phyloP scores from a whole-genome alignment of 2,797 vertebrate species.

The Potorous gilbertii region DNA sequence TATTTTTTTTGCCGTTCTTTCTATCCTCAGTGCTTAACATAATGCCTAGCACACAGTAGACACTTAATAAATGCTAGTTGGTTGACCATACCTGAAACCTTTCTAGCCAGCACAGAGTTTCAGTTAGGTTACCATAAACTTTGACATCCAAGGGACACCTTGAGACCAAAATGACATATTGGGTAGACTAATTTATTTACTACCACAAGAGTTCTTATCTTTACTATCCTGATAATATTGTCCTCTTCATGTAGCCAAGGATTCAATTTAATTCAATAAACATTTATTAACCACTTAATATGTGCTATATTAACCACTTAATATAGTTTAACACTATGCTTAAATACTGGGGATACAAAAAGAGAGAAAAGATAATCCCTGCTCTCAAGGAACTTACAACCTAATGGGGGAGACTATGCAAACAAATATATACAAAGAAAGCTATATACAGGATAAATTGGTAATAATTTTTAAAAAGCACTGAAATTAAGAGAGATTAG shows the following conservation, averaged over 20 bases:
- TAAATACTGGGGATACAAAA: background rate
- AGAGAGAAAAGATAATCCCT: background rate
- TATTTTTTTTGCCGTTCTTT: background rate
- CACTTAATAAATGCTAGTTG: background rate
- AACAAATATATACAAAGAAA: background rate
- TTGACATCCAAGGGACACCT: background rate
- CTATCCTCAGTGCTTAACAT: background rate
- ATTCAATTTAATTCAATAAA: background rate
- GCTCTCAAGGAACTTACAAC: background rate
- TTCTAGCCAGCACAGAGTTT: background rate
- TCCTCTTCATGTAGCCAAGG: background rate
- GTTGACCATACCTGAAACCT: background rate
- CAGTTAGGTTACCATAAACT: background rate
- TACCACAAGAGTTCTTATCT: background rate
- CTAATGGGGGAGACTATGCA: background rate
- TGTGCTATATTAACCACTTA: background rate
- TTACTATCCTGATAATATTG: background rate
- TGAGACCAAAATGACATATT: background rate
- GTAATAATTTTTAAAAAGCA: background rate
- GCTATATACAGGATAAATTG: background rate
- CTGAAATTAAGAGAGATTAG: background rate
- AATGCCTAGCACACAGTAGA: background rate
- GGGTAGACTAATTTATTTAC: background rate
- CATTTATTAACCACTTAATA: background rate
- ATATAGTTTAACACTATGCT: background rate